A percentile compares a stretch with the other conserved stretches of the same genome.
These are phyloP conservation scores for Cephus sareptanus DNA, from an alignment of 2,888 invertebrate species.

Conservation along the genomic window DNA sequence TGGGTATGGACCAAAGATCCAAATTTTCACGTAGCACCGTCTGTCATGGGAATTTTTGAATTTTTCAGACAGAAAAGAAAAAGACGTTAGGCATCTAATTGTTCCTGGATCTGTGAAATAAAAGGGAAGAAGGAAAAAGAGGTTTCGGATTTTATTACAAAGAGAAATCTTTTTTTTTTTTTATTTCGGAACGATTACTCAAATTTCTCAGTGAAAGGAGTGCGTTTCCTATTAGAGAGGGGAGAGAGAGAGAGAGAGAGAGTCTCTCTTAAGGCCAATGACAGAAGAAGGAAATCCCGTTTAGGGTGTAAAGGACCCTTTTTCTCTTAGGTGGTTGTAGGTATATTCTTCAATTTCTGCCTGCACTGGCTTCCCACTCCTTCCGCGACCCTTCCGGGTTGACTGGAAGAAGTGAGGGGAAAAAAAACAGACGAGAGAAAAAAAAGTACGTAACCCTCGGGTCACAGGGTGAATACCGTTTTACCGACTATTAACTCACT, in stretches of 20 bases:
- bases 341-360: not conserved
- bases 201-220: conserved; percentile 55
- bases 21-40: not conserved
- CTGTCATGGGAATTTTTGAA: not conserved
- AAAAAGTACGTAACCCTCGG: conserved; percentile 41
- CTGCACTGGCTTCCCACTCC: not conserved
- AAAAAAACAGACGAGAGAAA: conserved; percentile 24
- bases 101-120: not conserved
- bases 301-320: not conserved
- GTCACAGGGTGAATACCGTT: conserved; percentile 65
- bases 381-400: not conserved
- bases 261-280: not conserved
- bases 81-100: not conserved
- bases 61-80: not conserved
- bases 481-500: conserved; percentile 67
- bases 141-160: not conserved
- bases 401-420: conserved; percentile 6
- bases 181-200: conserved; percentile 40
- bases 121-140: not conserved
- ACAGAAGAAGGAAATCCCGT: not conserved
- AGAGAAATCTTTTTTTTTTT: not conserved
- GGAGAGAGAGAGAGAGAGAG: conserved; percentile 33
- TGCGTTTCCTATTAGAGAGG: conserved; percentile 27
- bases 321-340: not conserved
- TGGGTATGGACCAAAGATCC: not conserved